A percentile compares a stretch with the other conserved stretches of the same genome.
Evolutionary conservation across 2,888 invertebrate species (phyloP).

Genomic region (Eupithecia inturbata): DNA sequence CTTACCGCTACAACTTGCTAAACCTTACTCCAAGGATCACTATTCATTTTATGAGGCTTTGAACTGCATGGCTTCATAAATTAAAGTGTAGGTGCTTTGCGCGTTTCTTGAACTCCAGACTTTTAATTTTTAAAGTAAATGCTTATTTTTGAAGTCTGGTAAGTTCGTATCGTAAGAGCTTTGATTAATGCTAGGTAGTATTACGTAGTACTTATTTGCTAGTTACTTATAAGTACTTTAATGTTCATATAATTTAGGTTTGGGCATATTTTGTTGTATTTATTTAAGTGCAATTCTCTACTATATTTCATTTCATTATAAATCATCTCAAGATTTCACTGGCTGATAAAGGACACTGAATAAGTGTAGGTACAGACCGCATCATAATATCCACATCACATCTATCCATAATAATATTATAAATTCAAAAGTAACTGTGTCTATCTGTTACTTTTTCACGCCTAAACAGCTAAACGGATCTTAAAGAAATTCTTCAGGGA

Average conservation of each 20-base stretch:
- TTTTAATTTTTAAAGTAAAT: constrained; percentile 30
- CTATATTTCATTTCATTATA: not conserved
- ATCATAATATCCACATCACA: not conserved
- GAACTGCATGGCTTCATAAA: constrained; percentile 37
- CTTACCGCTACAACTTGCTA: not conserved
- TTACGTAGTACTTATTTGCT: not conserved
- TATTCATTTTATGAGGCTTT: constrained; percentile 37
- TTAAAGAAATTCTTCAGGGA: too few relatives aligned
- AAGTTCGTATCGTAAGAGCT: not conserved
- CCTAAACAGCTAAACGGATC: too few relatives aligned
- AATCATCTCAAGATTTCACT: not conserved
- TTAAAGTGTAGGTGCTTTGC: constrained; percentile 34
- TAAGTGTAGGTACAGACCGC: not conserved
- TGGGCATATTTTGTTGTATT: too few relatives aligned
- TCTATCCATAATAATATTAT: too few relatives aligned
- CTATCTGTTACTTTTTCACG: too few relatives aligned
- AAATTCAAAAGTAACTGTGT: too few relatives aligned
- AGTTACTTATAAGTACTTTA: not conserved
- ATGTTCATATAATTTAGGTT: not conserved
- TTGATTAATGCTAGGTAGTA: not conserved
- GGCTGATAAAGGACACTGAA: not conserved
- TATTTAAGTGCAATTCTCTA: too few relatives aligned
- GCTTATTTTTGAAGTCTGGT: constrained; percentile 6
- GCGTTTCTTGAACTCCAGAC: constrained; percentile 38
- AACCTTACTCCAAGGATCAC: constrained; percentile 19